Conservation (phyloP, 1,140 invertebrate species). For the Copidosoma floridanum region DNA sequence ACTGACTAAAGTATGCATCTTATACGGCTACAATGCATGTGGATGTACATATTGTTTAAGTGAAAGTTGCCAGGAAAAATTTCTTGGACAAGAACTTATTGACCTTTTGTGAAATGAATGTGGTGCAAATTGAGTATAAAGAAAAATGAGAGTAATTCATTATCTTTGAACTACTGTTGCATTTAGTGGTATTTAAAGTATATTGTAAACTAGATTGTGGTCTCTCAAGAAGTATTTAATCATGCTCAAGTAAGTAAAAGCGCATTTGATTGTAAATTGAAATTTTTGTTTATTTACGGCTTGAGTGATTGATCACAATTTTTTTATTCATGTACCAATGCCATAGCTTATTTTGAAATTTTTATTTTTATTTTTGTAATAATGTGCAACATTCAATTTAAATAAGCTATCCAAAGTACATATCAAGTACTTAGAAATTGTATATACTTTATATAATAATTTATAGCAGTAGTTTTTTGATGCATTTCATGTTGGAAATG, state of each 20-base stretch:
- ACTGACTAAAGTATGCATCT: slow-evolving; percentile 57
- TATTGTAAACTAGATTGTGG: slow-evolving; percentile 1
- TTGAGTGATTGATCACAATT: no score
- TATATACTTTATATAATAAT: slow-evolving; percentile 48
- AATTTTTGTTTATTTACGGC: slow-evolving; percentile 4
- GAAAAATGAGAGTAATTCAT: no score
- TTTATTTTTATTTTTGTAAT: background rate
- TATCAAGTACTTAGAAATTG: slow-evolving; percentile 27
- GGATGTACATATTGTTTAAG: background rate
- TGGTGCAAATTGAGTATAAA: background rate
- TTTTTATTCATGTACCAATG: no score
- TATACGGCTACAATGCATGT: background rate
- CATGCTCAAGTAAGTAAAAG: slow-evolving; percentile 3
- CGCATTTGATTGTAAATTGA: background rate
- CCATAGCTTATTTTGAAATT: slow-evolving; percentile 2
- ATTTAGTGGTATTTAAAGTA: slow-evolving; percentile 26
- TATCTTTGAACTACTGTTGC: no score
- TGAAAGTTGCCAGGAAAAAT: slow-evolving; percentile 3
- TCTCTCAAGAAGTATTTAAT: background rate
- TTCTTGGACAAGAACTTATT: background rate
- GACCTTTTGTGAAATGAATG: background rate
- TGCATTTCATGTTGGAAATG: slow-evolving; percentile 29
- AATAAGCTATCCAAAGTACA: slow-evolving; percentile 1
- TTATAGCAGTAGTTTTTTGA: slow-evolving; percentile 29
- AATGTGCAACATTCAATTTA: no score